These are phyloP conservation scores for Asarcornis scutulata DNA, from an alignment of 2,113 vertebrate genomes.

Conservation along the genomic window DNA sequence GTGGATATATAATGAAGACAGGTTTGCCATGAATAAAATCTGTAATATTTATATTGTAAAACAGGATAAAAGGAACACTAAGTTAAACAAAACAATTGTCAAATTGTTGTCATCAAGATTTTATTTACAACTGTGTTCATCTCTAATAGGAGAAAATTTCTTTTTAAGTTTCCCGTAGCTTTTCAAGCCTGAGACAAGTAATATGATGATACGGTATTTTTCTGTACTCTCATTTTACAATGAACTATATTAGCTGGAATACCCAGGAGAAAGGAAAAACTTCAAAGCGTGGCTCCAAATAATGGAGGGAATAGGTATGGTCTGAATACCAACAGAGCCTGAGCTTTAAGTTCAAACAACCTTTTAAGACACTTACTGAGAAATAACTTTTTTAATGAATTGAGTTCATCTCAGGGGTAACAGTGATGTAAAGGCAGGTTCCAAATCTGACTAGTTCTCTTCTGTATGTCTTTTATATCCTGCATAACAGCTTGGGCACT, in stretches of 20 bases:
- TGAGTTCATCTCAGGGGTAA: constrained; percentile 64
- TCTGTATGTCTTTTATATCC: constrained; percentile 6
- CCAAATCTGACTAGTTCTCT: constrained; percentile 13
- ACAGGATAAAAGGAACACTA: neutral
- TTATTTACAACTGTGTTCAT: neutral
- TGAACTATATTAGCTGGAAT: constrained; percentile 66
- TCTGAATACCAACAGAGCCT: constrained; percentile 60
- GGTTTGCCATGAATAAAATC: neutral
- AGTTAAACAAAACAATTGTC: neutral
- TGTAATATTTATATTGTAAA: neutral
- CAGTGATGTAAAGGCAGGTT: constrained; percentile 48
- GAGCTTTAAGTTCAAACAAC: constrained; percentile 70
- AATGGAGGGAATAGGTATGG: constrained; percentile 43
- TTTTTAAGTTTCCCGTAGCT: neutral
- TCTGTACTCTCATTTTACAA: constrained; percentile 51
- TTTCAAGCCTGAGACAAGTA: constrained; percentile 12
- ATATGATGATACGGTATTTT: constrained; percentile 50
- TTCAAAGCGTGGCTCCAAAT: constrained; percentile 63
- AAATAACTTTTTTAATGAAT: constrained; percentile 78
- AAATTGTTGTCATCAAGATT: neutral
- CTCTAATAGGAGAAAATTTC: neutral
- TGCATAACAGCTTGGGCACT: neutral
- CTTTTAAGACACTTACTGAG: constrained; percentile 65
- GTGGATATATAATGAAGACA: neutral
- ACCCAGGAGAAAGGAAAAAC: constrained; percentile 67